Base-by-base conservation (phyloP, 2,113 vertebrate species). In the Enhydra lutris region DNA sequence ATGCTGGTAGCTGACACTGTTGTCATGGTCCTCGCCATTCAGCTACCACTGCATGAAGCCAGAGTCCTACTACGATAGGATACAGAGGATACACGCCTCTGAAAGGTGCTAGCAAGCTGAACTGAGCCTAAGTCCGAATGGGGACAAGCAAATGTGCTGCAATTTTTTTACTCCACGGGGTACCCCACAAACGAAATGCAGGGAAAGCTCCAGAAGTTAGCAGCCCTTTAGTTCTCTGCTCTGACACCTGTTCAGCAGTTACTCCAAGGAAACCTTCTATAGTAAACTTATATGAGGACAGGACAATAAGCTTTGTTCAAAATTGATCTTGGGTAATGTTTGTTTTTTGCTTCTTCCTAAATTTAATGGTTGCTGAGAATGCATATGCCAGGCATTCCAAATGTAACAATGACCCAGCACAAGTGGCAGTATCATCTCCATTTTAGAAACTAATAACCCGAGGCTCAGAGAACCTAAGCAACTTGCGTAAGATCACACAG, bases 311-410 rank as follows among this genome's bases (percentile, higher is more conserved):
- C 11, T 61, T 29, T 74, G 26, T 87, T 50, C 18, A 93, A 93
- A 96, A 89, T 1, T 67, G 17, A 52, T 93, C 34, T 91, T 15
- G 6, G 63, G 71, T 71, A 50, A 91, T 18, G 3, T 85, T 45
- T 85, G 15, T 36, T 71, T 79, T 87, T 79, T 89, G 36, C 84
- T 95, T 93, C 63, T 67, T 83, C n/a, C 71, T 85, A 85, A 89
- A 89, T 65, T 81, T 88, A 89, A 90, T 47, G 31, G n/a, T 31
- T 83, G 63, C 50, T 89, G 21, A 65, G 45, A 13, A 23, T 6
- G 18, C 36, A 91, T 11, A 31, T 45, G 57, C 52, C 12, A 89
- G n/a, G 55, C 14, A 81, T 39, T 74, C 55, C 12, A 91, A 88
- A 89, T 73, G 45, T 61, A 78, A 87, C 18, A 69, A 81, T 20